A percentile compares a stretch with the other conserved stretches of the same genome.
These are phyloP conservation scores for Isichthys henryi DNA, from an alignment of 2,113 vertebrate species.

Conservation along the genomic window DNA sequence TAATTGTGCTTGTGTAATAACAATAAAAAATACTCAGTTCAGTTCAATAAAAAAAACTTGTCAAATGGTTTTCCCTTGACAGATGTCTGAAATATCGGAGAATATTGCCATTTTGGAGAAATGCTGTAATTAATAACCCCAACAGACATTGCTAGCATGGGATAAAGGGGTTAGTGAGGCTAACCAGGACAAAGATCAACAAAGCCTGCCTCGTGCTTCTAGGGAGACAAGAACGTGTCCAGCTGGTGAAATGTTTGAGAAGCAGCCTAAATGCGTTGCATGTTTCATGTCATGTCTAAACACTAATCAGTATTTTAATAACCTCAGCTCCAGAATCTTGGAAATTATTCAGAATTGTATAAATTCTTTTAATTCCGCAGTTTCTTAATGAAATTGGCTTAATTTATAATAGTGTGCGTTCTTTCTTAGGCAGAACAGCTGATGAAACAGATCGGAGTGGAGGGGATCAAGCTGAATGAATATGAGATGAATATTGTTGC, in stretches of 20 bases:
- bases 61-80: not conserved
- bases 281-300: not conserved
- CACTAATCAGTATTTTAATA: not conserved
- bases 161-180: not conserved
- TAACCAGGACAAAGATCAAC: not conserved
- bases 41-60: not conserved
- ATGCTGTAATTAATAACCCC: not conserved
- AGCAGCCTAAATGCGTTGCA: not conserved
- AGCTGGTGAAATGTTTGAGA: not conserved
- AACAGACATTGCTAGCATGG: not conserved
- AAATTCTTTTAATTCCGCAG: not conserved
- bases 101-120: not conserved
- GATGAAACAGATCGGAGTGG: conserved; percentile 66
- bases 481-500: conserved; percentile 69
- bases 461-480: conserved; percentile 63
- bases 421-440: conserved; percentile 57
- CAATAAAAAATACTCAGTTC: too few relatives aligned
- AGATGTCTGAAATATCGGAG: not conserved
- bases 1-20: too few relatives aligned
- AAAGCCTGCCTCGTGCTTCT: not conserved
- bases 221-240: not conserved
- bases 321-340: not conserved
- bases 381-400: not conserved
- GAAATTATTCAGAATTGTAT: not conserved
- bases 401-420: not conserved